These are phyloP conservation scores for Frankliniella intonsa DNA, from an alignment of 2,888 invertebrate genomes.

Conservation along the genomic window DNA sequence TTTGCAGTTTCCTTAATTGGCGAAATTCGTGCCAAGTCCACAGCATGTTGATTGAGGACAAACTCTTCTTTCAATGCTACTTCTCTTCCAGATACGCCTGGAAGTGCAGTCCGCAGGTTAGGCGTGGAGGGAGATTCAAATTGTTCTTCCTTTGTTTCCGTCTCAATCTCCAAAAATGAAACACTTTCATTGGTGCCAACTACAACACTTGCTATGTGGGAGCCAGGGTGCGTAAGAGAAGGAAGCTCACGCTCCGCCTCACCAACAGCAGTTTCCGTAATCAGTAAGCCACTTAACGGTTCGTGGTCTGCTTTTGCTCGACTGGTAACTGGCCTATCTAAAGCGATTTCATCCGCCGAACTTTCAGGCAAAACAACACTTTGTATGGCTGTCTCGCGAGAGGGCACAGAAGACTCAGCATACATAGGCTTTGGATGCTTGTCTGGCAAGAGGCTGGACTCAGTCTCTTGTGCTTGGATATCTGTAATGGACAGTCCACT, in stretches of 20 bases:
- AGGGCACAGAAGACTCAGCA: constrained; percentile 17
- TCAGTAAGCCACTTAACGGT: constrained; percentile 39
- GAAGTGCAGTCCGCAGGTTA: constrained; percentile 38
- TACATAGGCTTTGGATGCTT: constrained; percentile 42
- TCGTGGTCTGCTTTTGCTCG: constrained; percentile 40
- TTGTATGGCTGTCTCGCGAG: constrained; percentile 39
- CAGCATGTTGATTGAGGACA: constrained; percentile 48
- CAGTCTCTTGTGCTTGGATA: constrained; percentile 49
- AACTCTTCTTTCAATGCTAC: constrained; percentile 52
- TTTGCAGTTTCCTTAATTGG: constrained; percentile 48
- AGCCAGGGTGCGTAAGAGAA: constrained; percentile 36
- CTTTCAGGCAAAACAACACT: constrained; percentile 42
- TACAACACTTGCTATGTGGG: constrained; percentile 37
- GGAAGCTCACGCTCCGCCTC: constrained; percentile 40
- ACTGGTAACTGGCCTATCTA: constrained; percentile 37
- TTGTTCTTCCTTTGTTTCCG: constrained; percentile 41
- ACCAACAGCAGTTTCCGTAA: constrained; percentile 41
- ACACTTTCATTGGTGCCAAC: constrained; percentile 45
- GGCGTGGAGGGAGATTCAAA: constrained; percentile 38
- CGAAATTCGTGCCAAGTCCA: constrained; percentile 47
- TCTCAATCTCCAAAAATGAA: constrained; percentile 47
- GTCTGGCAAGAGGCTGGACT: constrained; percentile 45
- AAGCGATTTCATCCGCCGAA: constrained; percentile 38
- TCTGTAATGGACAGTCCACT: constrained; percentile 47
- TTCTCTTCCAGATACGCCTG: constrained; percentile 45